phyloP scores from a whole-genome alignment of 1,140 invertebrate genomes.

The Cecropterus lyciades region DNA sequence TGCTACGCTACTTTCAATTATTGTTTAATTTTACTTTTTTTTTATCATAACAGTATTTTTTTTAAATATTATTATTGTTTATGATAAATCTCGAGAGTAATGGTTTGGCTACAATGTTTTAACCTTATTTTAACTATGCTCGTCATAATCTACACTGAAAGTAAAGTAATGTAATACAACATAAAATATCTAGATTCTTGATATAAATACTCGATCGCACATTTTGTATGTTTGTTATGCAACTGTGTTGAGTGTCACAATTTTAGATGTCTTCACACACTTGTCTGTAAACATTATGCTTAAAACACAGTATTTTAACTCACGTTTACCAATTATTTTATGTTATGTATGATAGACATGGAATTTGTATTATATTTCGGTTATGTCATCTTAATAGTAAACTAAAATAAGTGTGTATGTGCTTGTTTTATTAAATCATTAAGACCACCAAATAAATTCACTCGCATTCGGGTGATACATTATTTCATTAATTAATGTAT shows the following conservation, averaged over 20 bases:
- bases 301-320: constrained; percentile 17
- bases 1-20: no score
- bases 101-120: no score
- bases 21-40: no score
- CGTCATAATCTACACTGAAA: background rate
- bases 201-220: constrained; percentile 6
- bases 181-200: background rate
- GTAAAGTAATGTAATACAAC: background rate
- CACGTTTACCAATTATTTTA: constrained; percentile 6
- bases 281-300: background rate
- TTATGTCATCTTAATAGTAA: constrained; percentile 1
- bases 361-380: background rate
- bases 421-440: no score
- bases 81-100: no score
- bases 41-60: no score
- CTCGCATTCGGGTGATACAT: no score
- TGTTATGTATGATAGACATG: constrained; percentile 4
- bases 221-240: constrained; percentile 8
- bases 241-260: constrained; percentile 10
- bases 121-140: background rate
- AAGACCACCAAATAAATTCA: no score
- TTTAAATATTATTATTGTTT: no score
- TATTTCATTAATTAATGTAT: no score
- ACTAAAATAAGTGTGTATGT: no score
- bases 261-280: background rate